These are phyloP conservation scores for Cancer borealis DNA, from an alignment of 2,888 invertebrate species.

Conservation along the genomic window DNA sequence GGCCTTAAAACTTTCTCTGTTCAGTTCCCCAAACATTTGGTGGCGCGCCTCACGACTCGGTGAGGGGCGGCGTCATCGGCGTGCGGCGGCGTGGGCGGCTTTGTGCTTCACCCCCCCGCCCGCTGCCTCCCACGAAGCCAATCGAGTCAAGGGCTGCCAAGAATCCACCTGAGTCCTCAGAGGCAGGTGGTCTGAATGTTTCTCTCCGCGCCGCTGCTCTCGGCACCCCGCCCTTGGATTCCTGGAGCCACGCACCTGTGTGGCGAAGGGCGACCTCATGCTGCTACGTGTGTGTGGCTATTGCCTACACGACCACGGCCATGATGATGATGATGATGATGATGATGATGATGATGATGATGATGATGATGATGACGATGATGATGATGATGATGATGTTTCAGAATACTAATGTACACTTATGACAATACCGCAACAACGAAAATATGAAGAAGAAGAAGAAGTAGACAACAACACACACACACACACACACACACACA, in stretches of 20 bases:
- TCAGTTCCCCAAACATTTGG: constrained; percentile 37
- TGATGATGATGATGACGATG: background rate
- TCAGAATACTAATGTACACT: background rate
- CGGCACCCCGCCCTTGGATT: background rate
- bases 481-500: no score
- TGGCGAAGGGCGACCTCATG: background rate
- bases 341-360: background rate
- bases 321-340: no score
- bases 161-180: background rate
- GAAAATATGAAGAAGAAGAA: no score
- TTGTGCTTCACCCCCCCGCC: background rate
- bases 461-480: background rate
- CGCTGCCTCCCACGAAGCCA: background rate
- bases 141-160: background rate
- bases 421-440: background rate
- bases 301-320: background rate
- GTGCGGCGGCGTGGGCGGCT: background rate
- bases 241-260: background rate
- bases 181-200: constrained; percentile 2
- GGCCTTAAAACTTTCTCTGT: constrained; percentile 31
- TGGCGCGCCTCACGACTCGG: constrained; percentile 15
- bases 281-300: background rate
- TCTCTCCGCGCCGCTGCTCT: background rate
- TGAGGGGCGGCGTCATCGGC: background rate
- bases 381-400: background rate